phyloP scores from a whole-genome alignment of 2,888 invertebrate genomes.

The Drosophila recens region DNA sequence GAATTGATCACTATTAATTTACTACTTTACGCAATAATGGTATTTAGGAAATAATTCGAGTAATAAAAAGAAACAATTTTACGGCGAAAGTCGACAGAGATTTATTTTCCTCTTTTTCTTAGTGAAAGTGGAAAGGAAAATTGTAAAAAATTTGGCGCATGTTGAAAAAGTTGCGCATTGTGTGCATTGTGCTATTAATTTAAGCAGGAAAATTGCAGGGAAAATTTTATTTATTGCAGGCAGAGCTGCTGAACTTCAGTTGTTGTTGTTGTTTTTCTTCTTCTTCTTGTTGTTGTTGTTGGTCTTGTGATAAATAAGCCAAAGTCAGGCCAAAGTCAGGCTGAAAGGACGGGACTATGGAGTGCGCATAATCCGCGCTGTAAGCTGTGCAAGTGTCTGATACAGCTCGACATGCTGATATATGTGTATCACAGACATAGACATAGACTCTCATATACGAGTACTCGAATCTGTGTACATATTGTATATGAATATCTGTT shows the following conservation, averaged over 20 bases:
- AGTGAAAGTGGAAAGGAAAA: slow-evolving; percentile 2
- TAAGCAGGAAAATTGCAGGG: slow-evolving; percentile 24
- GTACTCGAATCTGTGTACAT: neutral
- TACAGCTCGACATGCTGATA: slow-evolving; percentile 17
- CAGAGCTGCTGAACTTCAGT: slow-evolving; percentile 1
- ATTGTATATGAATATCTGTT: neutral
- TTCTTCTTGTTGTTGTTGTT: slow-evolving; percentile 6
- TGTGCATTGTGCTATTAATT: slow-evolving; percentile 26
- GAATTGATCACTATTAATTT: neutral
- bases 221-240: slow-evolving; percentile 38
- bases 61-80: neutral
- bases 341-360: neutral
- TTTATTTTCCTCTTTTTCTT: neutral
- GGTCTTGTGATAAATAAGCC: slow-evolving; percentile 30
- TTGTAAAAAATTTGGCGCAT: slow-evolving; percentile 13
- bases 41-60: neutral
- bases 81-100: neutral
- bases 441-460: neutral
- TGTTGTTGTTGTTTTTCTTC: neutral
- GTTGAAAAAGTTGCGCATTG: slow-evolving; percentile 20
- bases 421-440: neutral
- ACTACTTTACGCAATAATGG: neutral
- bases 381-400: slow-evolving; percentile 33
- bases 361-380: slow-evolving; percentile 37
- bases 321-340: neutral